phyloP scores from a whole-genome alignment of 2,888 invertebrate genomes.

The Magallana nippona region DNA sequence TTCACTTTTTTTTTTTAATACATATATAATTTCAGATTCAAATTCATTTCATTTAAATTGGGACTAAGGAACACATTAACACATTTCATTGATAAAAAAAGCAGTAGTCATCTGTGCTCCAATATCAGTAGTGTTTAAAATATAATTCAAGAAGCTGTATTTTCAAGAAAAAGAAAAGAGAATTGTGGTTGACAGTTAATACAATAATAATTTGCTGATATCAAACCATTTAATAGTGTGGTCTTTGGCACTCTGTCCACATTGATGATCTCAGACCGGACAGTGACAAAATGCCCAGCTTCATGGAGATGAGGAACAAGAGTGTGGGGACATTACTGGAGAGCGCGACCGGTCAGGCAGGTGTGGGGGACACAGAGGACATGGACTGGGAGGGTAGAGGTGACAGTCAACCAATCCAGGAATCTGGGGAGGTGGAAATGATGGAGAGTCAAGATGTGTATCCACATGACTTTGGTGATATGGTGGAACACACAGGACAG shows the following conservation, averaged over 20 bases:
- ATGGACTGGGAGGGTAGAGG: constrained; percentile 34
- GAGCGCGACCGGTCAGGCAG: constrained; percentile 28
- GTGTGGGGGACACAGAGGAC: background rate
- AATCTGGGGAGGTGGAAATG: background rate
- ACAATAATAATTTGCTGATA: no score
- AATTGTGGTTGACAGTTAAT: no score
- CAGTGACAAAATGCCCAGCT: constrained; percentile 57
- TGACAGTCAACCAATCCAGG: background rate
- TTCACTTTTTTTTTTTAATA: no score
- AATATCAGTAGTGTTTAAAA: no score
- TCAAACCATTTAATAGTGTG: constrained; percentile 62
- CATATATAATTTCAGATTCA: no score
- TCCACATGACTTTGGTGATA: constrained; percentile 22
- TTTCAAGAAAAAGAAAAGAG: no score
- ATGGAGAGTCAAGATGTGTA: constrained; percentile 22
- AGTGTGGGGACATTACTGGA: constrained; percentile 58
- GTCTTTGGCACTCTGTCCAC: constrained; percentile 74
- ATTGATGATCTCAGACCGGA: constrained; percentile 71
- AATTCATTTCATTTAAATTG: no score
- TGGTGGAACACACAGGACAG: constrained; percentile 35
- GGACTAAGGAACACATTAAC: no score
- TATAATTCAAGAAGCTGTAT: no score
- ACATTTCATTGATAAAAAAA: no score
- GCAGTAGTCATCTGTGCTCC: no score
- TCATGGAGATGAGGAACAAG: constrained; percentile 58